These are phyloP conservation scores for Dipus sagitta DNA, from an alignment of 2,797 vertebrate species.

Conservation along the genomic window DNA sequence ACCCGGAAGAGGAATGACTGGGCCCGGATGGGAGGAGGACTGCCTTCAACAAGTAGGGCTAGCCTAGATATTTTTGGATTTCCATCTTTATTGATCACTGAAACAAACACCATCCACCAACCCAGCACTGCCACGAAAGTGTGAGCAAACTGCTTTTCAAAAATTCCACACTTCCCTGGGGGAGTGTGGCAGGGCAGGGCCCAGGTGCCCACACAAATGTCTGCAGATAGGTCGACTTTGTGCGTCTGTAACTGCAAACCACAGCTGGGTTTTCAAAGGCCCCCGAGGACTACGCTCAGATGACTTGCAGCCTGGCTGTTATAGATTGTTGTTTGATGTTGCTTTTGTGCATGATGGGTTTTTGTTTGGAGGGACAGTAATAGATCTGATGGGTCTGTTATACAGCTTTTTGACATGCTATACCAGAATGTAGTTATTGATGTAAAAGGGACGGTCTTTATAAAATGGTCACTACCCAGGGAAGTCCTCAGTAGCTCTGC, in stretches of 20 bases:
- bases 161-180: neutral
- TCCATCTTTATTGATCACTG: conserved; percentile 44
- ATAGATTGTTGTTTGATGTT: conserved; percentile 52
- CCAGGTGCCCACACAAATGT: neutral
- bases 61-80: conserved; percentile 18
- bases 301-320: neutral
- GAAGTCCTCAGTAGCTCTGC: conserved; percentile 13
- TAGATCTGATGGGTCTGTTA: conserved; percentile 59
- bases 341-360: conserved; percentile 21
- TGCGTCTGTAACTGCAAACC: conserved; percentile 19
- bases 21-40: neutral
- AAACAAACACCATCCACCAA: conserved; percentile 13
- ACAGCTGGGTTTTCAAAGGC: neutral
- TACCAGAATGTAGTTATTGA: conserved; percentile 71
- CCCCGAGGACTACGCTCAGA: neutral
- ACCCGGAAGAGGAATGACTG: neutral
- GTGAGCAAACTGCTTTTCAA: conserved; percentile 33
- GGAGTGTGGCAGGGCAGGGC: neutral
- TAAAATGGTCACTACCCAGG: conserved; percentile 77
- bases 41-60: neutral
- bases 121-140: neutral
- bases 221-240: conserved; percentile 27
- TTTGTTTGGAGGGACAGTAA: conserved; percentile 43
- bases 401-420: conserved; percentile 71
- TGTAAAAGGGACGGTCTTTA: conserved; percentile 72